Base-by-base conservation (phyloP, 2,888 invertebrate genomes). In the Aspidiotus destructor region DNA sequence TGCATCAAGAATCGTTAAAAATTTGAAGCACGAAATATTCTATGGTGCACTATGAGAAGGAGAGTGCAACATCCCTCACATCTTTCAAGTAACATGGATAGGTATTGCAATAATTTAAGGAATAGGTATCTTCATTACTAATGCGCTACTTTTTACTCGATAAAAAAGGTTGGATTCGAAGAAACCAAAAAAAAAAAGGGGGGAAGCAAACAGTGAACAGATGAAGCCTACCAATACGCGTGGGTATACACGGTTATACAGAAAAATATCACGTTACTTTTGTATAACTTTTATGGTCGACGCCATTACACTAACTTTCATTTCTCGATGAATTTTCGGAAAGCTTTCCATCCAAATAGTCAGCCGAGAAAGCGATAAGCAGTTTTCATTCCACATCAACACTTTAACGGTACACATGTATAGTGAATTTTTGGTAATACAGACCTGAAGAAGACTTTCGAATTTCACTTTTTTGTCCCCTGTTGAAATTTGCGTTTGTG, bases 131-230 rank as follows among this genome's bases (percentile, higher is more conserved):
- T 3, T 11, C n/a, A 48, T 48, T 48, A 48, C 48, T n/a, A 65
- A 67, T 67, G 67, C 67, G 67, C 67, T 60, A 58, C 67, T 67
- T 58, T 67, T 57, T 11, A 57, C 28, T 28, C 2, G 28, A 28
- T 28, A 28, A 28, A 28, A 28, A 28, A 28, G 28, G 28, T 28
- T 28, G 1, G 28, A 28, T 5, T 28, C 28, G 28, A 28, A 5
- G 28, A 28, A 28, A 28, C n/a, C n/a, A 28, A 5, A 5, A 28
- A 28, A 28, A 28, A 28, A 28, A 28, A 1, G 3, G 10, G 13
- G 67, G 65, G 65, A 58, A 67, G 67, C 67, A 58, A 67, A 65
- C 57, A 67, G 67, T 67, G 67, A 67, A 67, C 60, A 58, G 58
- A 58, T 63, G 67, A 67, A 67, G 67, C 67, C 58, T 58, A 28